These are phyloP conservation scores for Sebastes dallii DNA, from an alignment of 2,797 vertebrate species.

Conservation along the genomic window DNA sequence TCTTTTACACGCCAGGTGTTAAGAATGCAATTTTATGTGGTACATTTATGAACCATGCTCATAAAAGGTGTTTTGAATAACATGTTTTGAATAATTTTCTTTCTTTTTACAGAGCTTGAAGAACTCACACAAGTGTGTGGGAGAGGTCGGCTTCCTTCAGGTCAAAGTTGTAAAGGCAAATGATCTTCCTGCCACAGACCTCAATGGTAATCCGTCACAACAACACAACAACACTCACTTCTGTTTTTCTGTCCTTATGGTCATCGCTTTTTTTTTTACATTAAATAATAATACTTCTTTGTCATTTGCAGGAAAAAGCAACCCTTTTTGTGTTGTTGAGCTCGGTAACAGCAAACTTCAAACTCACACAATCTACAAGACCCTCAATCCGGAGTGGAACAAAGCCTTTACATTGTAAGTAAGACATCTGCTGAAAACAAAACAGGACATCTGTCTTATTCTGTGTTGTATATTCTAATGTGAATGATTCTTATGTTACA, in stretches of 20 bases:
- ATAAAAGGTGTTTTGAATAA: background rate
- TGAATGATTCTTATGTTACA: conserved; percentile 64
- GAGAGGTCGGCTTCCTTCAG: conserved; percentile 93
- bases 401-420: conserved; percentile 95
- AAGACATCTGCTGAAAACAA: background rate
- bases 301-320: conserved; percentile 88
- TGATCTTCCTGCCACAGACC: conserved; percentile 90
- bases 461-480: conserved; percentile 4
- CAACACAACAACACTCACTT: background rate
- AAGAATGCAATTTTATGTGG: background rate
- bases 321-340: conserved; percentile 92
- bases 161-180: conserved; percentile 93
- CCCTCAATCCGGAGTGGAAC: conserved; percentile 95
- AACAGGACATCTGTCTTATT: background rate
- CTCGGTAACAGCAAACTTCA: conserved; percentile 93
- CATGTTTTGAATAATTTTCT: background rate
- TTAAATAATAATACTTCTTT: background rate
- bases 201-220: conserved; percentile 85
- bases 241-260: background rate
- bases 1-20: background rate
- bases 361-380: conserved; percentile 92
- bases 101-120: conserved; percentile 80
- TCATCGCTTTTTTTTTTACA: background rate
- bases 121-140: conserved; percentile 84
- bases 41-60: background rate